Conservation (phyloP, 2,113 vertebrate species). For the Porphyrio hochstetteri region DNA sequence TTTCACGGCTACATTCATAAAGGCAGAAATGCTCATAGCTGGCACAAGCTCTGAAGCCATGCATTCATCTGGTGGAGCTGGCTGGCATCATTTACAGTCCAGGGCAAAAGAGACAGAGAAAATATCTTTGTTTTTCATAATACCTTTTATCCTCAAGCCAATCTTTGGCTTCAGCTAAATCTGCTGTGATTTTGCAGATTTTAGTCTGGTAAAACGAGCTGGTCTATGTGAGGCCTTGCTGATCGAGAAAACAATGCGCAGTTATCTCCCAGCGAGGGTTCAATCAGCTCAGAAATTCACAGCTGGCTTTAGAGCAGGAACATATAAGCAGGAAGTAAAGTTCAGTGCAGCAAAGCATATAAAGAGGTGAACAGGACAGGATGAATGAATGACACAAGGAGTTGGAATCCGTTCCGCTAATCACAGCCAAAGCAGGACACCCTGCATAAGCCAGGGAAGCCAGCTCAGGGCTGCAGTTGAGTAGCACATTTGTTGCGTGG, state of each 20-base stretch:
- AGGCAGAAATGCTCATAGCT: background rate
- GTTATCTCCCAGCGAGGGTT: background rate
- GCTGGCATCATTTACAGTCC: background rate
- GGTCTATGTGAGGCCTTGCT: background rate
- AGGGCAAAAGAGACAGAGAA: background rate
- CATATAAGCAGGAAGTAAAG: background rate
- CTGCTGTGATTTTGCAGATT: background rate
- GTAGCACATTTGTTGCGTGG: background rate
- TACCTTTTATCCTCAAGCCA: background rate
- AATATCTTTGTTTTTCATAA: background rate
- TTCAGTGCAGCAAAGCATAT: background rate
- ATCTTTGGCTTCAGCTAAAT: background rate
- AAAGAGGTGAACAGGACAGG: background rate
- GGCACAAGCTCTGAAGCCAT: background rate
- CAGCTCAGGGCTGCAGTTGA: background rate
- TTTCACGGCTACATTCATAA: background rate
- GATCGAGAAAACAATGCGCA: background rate
- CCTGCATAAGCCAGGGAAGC: background rate
- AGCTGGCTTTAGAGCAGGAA: slow-evolving; percentile 13
- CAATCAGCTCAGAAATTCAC: slow-evolving; percentile 18
- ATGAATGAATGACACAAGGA: background rate
- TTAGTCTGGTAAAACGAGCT: background rate
- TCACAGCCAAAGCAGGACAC: background rate
- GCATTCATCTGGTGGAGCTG: background rate
- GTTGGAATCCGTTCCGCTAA: background rate